Conservation (phyloP, 2,797 vertebrate genomes). For the Salmo trutta region DNA sequence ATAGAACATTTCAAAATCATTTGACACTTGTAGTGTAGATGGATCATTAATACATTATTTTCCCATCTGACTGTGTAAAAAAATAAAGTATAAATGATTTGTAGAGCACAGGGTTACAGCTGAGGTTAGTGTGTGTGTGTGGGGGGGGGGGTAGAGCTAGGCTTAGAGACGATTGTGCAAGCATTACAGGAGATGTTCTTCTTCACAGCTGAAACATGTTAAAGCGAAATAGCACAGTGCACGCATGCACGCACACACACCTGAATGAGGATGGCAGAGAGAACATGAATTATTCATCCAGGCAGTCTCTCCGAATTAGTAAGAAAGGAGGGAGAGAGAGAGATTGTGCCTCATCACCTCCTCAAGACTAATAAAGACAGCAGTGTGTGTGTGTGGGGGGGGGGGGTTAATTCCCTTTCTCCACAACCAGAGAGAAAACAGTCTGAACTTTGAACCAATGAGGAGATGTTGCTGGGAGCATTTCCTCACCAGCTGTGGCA, state of each 20-base stretch:
- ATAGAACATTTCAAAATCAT: too few species aligned
- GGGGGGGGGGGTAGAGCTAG: neutral
- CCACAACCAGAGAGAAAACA: neutral
- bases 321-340: conserved; percentile 33
- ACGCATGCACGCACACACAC: conserved; percentile 1
- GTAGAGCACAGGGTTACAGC: too few species aligned
- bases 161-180: neutral
- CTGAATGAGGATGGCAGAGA: conserved; percentile 73
- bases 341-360: neutral
- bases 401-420: neutral
- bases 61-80: too few species aligned
- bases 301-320: conserved; percentile 85
- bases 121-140: too few species aligned
- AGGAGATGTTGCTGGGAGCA: neutral
- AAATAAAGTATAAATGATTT: too few species aligned
- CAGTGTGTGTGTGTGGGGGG: neutral
- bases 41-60: too few species aligned
- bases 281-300: conserved; percentile 87
- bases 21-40: too few species aligned
- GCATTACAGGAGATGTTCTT: neutral
- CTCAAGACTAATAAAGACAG: neutral
- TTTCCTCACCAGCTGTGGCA: neutral
- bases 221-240: neutral
- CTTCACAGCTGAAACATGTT: neutral
- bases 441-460: neutral